phyloP scores from a whole-genome alignment of 2,113 vertebrate species.

The Ochotona curzoniae region DNA sequence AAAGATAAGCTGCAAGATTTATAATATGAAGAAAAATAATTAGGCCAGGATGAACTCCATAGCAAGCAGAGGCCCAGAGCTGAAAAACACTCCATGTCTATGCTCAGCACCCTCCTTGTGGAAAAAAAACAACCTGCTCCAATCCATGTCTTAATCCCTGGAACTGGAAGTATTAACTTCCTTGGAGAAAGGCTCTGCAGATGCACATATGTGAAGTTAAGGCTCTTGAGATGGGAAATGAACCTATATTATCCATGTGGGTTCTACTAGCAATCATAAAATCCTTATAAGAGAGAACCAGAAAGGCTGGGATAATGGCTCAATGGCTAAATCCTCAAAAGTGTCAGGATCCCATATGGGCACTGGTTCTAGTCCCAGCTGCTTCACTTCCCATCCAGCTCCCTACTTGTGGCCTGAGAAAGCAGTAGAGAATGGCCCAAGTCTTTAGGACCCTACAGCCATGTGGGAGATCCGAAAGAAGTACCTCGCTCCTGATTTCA shows the following conservation, averaged over 20 bases:
- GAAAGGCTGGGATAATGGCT: neutral
- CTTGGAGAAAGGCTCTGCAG: constrained; percentile 5
- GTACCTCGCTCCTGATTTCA: too few relatives aligned
- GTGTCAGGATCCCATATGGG: too few relatives aligned
- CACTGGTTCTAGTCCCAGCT: too few relatives aligned
- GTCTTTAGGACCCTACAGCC: too few relatives aligned
- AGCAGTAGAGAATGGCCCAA: too few relatives aligned
- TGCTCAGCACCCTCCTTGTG: neutral
- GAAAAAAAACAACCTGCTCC: neutral
- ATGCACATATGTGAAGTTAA: neutral
- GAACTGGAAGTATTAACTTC: neutral
- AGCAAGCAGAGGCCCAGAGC: neutral
- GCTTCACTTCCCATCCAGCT: too few relatives aligned
- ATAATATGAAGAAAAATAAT: neutral
- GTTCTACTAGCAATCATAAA: neutral
- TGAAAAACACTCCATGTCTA: constrained; percentile 29
- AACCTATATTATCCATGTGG: constrained; percentile 14
- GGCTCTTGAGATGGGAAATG: constrained; percentile 9
- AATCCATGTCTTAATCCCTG: neutral
- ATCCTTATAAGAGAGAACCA: neutral
- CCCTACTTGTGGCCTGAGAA: too few relatives aligned
- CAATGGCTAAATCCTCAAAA: too few relatives aligned
- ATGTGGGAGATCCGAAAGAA: too few relatives aligned
- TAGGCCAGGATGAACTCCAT: neutral
- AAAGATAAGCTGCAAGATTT: neutral